Conservation (phyloP, 2,797 vertebrate genomes). For the Peromyscus nudipes region DNA sequence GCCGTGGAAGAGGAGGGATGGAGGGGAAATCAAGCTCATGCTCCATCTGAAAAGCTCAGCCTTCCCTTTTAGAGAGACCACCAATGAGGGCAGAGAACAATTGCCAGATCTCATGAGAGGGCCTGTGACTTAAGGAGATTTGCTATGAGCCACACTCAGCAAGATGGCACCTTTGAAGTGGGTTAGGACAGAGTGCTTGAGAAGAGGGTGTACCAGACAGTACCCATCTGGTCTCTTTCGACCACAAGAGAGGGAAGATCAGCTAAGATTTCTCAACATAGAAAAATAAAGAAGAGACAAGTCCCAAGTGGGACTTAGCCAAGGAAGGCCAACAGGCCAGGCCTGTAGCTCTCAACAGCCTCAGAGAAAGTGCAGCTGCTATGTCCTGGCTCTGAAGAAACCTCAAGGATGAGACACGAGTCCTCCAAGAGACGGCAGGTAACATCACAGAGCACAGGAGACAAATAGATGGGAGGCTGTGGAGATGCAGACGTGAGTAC, state of each 20-base stretch:
- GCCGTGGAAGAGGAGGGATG: background rate
- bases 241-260: background rate
- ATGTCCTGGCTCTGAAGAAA: background rate
- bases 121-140: background rate
- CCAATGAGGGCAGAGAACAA: background rate
- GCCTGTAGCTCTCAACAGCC: background rate
- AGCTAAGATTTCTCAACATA: slow-evolving; percentile 29
- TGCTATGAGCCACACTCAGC: background rate
- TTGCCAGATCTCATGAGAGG: background rate
- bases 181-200: background rate
- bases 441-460: background rate
- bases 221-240: background rate
- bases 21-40: background rate
- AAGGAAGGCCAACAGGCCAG: background rate
- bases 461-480: background rate
- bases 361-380: background rate
- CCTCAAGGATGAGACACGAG: background rate
- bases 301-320: background rate
- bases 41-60: background rate
- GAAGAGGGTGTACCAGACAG: background rate
- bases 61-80: background rate
- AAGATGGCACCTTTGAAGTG: background rate
- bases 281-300: background rate
- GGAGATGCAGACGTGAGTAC: background rate
- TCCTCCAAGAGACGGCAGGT: background rate